Conservation (phyloP, 2,888 invertebrate genomes). For the Drosophila nigritarsus region DNA sequence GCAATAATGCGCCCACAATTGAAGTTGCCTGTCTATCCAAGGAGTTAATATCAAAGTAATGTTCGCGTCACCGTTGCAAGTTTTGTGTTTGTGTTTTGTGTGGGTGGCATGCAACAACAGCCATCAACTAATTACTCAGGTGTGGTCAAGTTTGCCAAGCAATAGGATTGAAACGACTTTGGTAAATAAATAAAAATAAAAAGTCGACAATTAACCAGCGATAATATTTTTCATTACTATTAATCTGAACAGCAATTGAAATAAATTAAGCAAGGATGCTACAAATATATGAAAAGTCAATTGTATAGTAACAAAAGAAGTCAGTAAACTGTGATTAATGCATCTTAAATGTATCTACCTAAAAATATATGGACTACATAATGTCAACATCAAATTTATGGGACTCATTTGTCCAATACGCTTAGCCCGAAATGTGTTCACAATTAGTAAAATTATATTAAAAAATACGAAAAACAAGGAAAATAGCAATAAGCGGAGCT, state of each 20-base stretch:
- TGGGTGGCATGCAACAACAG: constrained; percentile 51
- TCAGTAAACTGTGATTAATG: constrained; percentile 1
- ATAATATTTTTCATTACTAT: not conserved
- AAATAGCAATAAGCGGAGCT: constrained; percentile 9
- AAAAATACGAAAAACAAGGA: constrained; percentile 18
- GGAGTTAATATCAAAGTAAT: not conserved
- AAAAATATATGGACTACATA: constrained; percentile 8
- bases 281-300: not conserved
- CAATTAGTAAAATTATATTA: constrained; percentile 58
- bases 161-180: not conserved
- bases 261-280: not conserved
- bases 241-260: not conserved
- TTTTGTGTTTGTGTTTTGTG: not conserved
- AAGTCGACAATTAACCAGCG: not conserved
- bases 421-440: constrained; percentile 47
- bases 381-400: constrained; percentile 33
- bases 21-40: constrained; percentile 5
- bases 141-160: not conserved
- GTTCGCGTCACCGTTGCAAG: constrained; percentile 5
- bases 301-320: not conserved
- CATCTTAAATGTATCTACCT: not conserved
- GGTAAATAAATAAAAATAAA: too few species aligned
- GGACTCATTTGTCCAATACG: constrained; percentile 51
- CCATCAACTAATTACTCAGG: constrained; percentile 10
- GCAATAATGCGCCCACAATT: constrained; percentile 41